Conservation (phyloP, 2,113 vertebrate species). For the Heterotis niloticus region DNA sequence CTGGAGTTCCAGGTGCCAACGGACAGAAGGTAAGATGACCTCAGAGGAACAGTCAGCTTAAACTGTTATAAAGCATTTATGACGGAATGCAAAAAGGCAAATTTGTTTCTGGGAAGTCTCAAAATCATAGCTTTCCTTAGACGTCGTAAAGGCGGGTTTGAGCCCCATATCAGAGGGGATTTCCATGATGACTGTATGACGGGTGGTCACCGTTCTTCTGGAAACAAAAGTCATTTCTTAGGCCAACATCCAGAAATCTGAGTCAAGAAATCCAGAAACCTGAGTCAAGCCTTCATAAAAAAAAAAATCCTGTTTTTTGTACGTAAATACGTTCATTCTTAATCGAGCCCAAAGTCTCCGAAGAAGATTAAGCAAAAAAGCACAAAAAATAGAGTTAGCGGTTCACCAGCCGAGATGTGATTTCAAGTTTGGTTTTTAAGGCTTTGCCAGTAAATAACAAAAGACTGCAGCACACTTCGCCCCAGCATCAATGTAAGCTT, state of each 20-base stretch:
- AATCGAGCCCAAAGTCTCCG: neutral
- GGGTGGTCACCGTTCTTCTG: constrained; percentile 23
- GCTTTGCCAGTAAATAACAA: constrained; percentile 29
- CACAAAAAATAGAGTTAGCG: constrained; percentile 13
- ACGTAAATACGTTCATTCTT: neutral
- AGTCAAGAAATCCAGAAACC: neutral
- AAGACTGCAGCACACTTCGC: constrained; percentile 24
- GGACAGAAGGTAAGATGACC: constrained; percentile 81
- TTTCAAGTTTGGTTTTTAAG: constrained; percentile 1
- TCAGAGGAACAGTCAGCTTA: constrained; percentile 8
- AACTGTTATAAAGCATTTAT: neutral
- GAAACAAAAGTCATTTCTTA: constrained; percentile 7
- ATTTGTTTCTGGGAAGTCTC: neutral
- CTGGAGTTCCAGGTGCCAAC: constrained; percentile 78
- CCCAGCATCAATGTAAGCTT: constrained; percentile 41
- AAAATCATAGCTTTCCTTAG: neutral
- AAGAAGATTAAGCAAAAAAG: neutral
- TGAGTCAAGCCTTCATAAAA: neutral
- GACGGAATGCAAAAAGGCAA: neutral
- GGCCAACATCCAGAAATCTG: too few species aligned
- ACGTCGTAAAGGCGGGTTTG: neutral
- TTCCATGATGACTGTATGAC: neutral
- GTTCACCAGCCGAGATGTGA: constrained; percentile 37
- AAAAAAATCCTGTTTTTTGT: neutral
- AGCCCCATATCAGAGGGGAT: neutral